phyloP scores from a whole-genome alignment of 2,113 vertebrate genomes.

The Crocuta crocuta region DNA sequence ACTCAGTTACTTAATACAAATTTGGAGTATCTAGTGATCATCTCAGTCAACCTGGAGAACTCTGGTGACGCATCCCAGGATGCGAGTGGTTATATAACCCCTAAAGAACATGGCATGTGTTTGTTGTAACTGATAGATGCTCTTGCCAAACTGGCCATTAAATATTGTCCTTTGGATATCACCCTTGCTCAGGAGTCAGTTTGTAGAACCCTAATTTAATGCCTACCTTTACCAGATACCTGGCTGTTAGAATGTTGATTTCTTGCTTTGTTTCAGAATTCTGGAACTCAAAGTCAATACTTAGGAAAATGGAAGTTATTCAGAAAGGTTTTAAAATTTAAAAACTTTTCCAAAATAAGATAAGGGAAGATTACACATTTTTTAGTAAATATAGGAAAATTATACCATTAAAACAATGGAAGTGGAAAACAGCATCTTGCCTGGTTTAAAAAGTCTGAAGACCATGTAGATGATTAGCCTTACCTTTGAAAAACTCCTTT shows the following conservation, averaged over 20 bases:
- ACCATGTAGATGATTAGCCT: not conserved
- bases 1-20: not conserved
- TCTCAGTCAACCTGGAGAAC: not conserved
- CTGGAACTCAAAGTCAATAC: not conserved
- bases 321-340: not conserved
- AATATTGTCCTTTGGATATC: not conserved
- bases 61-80: not conserved
- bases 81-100: not conserved
- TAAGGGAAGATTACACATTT: not conserved
- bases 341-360: not conserved
- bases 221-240: not conserved
- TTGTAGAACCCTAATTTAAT: not conserved
- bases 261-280: not conserved
- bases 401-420: not conserved
- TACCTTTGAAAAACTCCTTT: not conserved
- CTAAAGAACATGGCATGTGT: not conserved
- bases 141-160: not conserved
- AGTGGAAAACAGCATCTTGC: not conserved
- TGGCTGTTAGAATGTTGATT: not conserved
- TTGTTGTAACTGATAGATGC: not conserved
- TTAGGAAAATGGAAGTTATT: not conserved
- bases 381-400: not conserved
- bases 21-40: not conserved
- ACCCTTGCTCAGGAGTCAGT: not conserved
- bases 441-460: not conserved